Evolutionary conservation across 2,888 invertebrate genomes (phyloP).

Genomic region (Cheilosia vulpina): DNA sequence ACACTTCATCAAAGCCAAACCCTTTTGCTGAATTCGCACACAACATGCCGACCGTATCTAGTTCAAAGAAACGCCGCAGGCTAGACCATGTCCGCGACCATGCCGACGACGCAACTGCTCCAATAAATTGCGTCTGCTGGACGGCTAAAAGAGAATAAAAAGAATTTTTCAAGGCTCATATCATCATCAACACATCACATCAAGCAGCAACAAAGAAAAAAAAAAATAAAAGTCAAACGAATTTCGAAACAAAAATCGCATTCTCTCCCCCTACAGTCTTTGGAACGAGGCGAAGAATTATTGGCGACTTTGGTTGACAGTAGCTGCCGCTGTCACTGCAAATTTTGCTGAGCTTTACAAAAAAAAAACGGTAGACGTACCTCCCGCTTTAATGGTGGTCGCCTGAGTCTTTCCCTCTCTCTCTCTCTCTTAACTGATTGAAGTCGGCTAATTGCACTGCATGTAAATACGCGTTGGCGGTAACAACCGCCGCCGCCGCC

Average conservation of each 20-base stretch:
- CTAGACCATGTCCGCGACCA: constrained; percentile 52
- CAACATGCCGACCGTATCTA: constrained; percentile 16
- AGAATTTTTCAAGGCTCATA: constrained; percentile 58
- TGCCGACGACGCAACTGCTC: constrained; percentile 46
- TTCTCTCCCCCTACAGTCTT: constrained; percentile 4
- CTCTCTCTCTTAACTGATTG: constrained; percentile 62
- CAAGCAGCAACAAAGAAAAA: constrained; percentile 36
- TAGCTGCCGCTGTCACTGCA: constrained; percentile 51
- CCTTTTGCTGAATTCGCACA: constrained; percentile 50
- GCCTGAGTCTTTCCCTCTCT: constrained; percentile 11
- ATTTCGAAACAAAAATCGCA: constrained; percentile 38
- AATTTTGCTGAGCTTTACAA: constrained; percentile 17
- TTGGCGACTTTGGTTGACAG: constrained; percentile 36
- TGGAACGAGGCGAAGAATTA: constrained; percentile 30
- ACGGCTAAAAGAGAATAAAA: constrained; percentile 29
- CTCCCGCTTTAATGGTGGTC: constrained; percentile 26
- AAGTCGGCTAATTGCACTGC: constrained; percentile 62
- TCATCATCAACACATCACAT: constrained; percentile 68
- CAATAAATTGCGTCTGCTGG: constrained; percentile 57
- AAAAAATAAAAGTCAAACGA: constrained; percentile 2
- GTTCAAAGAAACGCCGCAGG: constrained; percentile 70
- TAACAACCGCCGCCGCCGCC: constrained; percentile 19
- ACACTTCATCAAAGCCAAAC: constrained; percentile 68
- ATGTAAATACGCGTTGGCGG: constrained; percentile 73
- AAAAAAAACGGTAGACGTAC: constrained; percentile 20